Percentiles rank a stretch among this genome's conserved stretches.
Evolutionary conservation across 2,888 invertebrate species (phyloP).

Genomic region (Agriopis leucophaearia): DNA sequence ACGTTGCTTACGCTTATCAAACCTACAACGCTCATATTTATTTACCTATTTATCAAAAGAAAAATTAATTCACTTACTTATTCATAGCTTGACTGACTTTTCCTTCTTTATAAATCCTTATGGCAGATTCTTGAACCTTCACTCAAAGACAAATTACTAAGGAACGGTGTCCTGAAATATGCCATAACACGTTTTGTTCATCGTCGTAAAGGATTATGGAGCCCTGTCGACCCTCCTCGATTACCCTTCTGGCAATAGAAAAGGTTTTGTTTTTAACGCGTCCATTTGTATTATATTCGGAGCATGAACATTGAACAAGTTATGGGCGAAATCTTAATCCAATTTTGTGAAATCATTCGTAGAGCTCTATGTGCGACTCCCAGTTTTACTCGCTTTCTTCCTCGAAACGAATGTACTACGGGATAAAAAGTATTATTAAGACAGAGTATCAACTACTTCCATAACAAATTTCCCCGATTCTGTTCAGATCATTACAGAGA

Average conservation of each 20-base stretch:
- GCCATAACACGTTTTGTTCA: conserved; percentile 68
- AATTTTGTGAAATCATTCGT: not conserved
- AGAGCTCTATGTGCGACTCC: no score
- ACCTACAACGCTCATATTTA: not conserved
- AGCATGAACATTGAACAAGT: conserved; percentile 21
- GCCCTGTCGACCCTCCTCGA: conserved; percentile 53
- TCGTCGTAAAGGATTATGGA: conserved; percentile 71
- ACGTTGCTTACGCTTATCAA: no score
- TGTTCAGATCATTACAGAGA: no score
- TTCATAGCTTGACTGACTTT: conserved; percentile 14
- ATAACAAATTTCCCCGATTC: not conserved
- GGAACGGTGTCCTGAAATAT: conserved; percentile 66
- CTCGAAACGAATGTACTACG: no score
- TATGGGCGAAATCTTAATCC: conserved; percentile 1
- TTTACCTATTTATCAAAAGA: conserved; percentile 5
- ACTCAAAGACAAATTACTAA: conserved; percentile 66
- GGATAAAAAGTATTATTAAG: no score
- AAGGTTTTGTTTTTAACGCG: conserved; percentile 53
- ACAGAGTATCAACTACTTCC: no score
- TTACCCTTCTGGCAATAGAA: conserved; percentile 62
- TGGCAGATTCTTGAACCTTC: conserved; percentile 40
- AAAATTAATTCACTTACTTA: conserved; percentile 5
- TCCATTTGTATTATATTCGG: conserved; percentile 39
- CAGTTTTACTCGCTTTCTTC: no score
- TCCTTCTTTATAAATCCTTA: conserved; percentile 15